Conservation (phyloP, 2,113 vertebrate species). For the Crypturellus undulatus region DNA sequence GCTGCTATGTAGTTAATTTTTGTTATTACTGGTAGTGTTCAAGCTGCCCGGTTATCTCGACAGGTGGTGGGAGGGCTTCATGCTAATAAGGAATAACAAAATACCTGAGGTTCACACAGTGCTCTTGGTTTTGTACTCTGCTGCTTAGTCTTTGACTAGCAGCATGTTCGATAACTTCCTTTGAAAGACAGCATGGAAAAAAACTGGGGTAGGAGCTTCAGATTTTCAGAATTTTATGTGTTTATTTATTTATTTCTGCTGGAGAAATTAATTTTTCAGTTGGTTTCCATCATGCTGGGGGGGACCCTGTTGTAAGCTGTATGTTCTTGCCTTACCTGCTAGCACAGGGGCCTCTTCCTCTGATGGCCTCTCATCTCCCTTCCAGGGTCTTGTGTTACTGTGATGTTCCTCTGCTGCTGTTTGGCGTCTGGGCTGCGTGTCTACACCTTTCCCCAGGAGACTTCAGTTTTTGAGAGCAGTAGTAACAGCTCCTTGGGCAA, state of each 20-base stretch:
- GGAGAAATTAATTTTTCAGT: not conserved
- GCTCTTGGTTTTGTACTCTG: not conserved
- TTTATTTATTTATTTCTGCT: not conserved
- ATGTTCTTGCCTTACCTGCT: not conserved
- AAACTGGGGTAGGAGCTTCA: not conserved
- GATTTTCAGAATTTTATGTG: not conserved
- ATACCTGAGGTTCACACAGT: not conserved
- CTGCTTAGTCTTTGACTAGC: too few relatives aligned
- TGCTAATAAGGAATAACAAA: not conserved
- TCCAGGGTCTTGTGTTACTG: not conserved
- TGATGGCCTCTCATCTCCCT: not conserved
- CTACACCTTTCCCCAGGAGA: not conserved
- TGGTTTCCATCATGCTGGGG: not conserved
- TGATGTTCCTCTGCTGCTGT: not conserved
- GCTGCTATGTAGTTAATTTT: not conserved
- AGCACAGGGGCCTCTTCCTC: not conserved
- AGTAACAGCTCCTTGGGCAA: not conserved
- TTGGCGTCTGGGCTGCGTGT: not conserved
- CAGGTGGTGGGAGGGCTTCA: not conserved
- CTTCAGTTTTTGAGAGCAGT: not conserved
- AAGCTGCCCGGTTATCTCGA: not conserved
- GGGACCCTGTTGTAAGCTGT: not conserved
- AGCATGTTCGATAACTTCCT: not conserved
- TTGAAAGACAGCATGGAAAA: not conserved
- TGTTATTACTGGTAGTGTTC: not conserved